phyloP scores from a whole-genome alignment of 2,888 invertebrate species.

The Plebejus argus region DNA sequence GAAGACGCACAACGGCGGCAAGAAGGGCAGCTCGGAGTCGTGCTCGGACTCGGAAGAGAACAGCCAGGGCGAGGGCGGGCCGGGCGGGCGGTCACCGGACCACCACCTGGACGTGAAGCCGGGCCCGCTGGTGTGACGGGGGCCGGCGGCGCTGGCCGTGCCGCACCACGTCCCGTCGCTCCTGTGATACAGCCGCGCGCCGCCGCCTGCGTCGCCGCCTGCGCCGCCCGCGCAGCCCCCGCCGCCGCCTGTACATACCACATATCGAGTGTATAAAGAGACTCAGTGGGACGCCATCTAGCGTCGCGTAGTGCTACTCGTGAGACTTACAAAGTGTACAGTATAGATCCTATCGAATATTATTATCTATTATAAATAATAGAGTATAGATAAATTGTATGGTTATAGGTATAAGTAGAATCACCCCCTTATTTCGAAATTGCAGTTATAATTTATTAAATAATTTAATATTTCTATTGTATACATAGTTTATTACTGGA shows the following conservation, averaged over 20 bases:
- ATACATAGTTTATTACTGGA: constrained; percentile 35
- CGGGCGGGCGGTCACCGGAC: constrained; percentile 79
- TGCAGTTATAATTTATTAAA: constrained; percentile 70
- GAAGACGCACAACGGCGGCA: constrained; percentile 94
- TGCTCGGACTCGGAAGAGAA: constrained; percentile 95
- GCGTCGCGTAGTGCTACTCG: constrained; percentile 61
- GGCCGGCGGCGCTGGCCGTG: constrained; percentile 74
- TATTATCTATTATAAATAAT: constrained; percentile 68
- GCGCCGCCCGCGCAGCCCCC: constrained; percentile 45
- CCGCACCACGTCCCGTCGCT: constrained; percentile 65
- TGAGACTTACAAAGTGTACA: constrained; percentile 76
- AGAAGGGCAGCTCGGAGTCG: constrained; percentile 89
- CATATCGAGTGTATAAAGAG: constrained; percentile 70
- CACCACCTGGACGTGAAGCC: constrained; percentile 87
- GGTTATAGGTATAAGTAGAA: constrained; percentile 68
- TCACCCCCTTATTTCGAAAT: constrained; percentile 76
- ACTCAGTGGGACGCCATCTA: constrained; percentile 54
- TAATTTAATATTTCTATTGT: constrained; percentile 43
- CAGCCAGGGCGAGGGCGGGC: constrained; percentile 84
- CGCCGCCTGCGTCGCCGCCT: constrained; percentile 44
- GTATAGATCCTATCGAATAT: constrained; percentile 72
- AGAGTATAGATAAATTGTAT: constrained; percentile 55
- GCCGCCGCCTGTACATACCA: constrained; percentile 64
- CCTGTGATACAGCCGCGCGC: constrained; percentile 61
- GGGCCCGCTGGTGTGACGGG: constrained; percentile 88